Conservation (phyloP, 2,888 invertebrate genomes). For the Theretra japonica region DNA sequence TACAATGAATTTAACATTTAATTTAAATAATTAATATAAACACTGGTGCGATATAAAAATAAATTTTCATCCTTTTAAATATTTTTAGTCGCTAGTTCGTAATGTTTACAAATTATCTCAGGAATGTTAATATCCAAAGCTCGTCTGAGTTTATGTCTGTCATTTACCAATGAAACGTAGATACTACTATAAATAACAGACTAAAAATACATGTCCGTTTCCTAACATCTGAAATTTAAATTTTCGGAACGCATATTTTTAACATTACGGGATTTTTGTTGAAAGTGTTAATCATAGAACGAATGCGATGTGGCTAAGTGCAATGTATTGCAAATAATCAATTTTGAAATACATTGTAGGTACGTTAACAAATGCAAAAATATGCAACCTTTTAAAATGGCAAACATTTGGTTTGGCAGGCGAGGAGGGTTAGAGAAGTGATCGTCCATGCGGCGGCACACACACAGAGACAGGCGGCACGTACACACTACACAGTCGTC, state of each 20-base stretch:
- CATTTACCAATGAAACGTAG: background rate
- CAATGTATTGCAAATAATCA: background rate
- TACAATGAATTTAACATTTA: too few species aligned
- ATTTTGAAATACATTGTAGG: background rate
- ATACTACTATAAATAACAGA: background rate
- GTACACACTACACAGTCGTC: conserved; percentile 14
- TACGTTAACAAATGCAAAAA: conserved; percentile 8
- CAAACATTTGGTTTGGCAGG: conserved; percentile 11
- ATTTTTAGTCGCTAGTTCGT: background rate
- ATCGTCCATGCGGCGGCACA: conserved; percentile 1
- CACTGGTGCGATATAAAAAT: too few species aligned
- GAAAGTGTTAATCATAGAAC: background rate
- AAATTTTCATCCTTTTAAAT: too few species aligned
- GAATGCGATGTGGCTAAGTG: background rate
- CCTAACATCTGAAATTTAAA: background rate
- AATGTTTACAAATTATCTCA: conserved; percentile 11
- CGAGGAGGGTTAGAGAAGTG: conserved; percentile 14
- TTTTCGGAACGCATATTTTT: background rate
- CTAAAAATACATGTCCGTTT: background rate
- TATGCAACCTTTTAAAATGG: conserved; percentile 25
- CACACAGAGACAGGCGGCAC: background rate
- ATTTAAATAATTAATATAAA: background rate
- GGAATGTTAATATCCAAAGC: conserved; percentile 3
- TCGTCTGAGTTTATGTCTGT: background rate
- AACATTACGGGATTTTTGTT: background rate